phyloP scores from a whole-genome alignment of 2,113 vertebrate species.

The Pseudorectes ferrugineus region DNA sequence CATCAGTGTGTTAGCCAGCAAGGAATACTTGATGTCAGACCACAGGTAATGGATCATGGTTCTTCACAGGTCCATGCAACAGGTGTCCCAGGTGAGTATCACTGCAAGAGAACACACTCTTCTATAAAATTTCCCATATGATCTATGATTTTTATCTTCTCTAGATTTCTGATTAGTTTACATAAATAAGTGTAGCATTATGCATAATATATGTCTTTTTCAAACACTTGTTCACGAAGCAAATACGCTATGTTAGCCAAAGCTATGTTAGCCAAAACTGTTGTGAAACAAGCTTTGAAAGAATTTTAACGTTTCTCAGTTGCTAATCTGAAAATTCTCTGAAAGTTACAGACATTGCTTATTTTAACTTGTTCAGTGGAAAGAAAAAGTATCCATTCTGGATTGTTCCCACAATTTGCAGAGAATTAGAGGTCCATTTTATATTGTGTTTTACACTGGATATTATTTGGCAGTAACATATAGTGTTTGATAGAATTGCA shows the following conservation, averaged over 20 bases:
- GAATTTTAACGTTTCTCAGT: background rate
- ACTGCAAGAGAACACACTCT: background rate
- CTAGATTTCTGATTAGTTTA: background rate
- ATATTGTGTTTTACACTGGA: background rate
- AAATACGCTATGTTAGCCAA: background rate
- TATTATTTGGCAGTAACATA: background rate
- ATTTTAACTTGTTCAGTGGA: background rate
- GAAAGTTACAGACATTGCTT: background rate
- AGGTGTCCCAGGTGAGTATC: constrained; percentile 80
- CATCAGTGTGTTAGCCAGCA: constrained; percentile 88
- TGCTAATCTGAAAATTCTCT: background rate
- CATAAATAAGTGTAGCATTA: background rate
- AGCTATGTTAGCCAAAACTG: background rate
- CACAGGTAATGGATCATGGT: constrained; percentile 90
- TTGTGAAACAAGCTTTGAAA: background rate
- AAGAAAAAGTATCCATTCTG: background rate
- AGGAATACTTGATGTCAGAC: constrained; percentile 88
- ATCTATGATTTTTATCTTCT: background rate
- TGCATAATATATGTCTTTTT: background rate
- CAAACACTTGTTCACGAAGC: background rate
- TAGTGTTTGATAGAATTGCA: background rate
- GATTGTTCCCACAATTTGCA: background rate
- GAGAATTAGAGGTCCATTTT: background rate
- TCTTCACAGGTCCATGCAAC: constrained; percentile 80
- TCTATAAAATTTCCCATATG: background rate